These are phyloP conservation scores for Diachasmimorpha longicaudata DNA, from an alignment of 1,140 invertebrate species.

Conservation along the genomic window DNA sequence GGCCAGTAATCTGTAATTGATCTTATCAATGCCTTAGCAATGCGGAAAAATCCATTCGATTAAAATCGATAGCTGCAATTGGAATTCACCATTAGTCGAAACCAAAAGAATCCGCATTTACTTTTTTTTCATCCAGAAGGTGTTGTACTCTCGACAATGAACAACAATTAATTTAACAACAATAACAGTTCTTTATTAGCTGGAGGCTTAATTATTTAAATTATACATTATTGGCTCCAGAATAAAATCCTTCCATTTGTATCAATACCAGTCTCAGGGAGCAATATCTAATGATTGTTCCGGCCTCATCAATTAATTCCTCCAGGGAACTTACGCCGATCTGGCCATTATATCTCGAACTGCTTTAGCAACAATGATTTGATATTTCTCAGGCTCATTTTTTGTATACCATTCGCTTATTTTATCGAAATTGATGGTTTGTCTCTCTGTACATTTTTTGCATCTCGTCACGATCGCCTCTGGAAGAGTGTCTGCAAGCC, in stretches of 20 bases:
- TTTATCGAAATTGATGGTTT: conserved; percentile 19
- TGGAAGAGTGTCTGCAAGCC: conserved; percentile 13
- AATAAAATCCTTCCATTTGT: neutral
- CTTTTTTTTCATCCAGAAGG: too few species aligned
- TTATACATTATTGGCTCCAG: neutral
- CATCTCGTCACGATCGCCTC: conserved; percentile 36
- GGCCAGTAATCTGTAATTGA: neutral
- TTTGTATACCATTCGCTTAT: conserved; percentile 25
- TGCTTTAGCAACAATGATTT: conserved; percentile 9
- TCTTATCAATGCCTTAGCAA: too few species aligned
- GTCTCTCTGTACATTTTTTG: conserved; percentile 33
- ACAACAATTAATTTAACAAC: neutral
- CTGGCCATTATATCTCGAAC: conserved; percentile 2
- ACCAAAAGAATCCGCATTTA: too few species aligned
- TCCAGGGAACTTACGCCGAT: neutral
- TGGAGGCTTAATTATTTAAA: neutral
- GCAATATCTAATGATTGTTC: neutral
- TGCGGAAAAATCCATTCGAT: too few species aligned
- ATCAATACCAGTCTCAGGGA: neutral
- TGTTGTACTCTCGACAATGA: neutral
- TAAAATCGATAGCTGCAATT: too few species aligned
- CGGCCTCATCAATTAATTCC: neutral
- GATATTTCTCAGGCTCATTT: conserved; percentile 31
- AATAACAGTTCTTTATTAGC: neutral
- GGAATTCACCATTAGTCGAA: too few species aligned